These are phyloP conservation scores for Drosophila erecta DNA, from an alignment of 1,140 invertebrate genomes.

Conservation along the genomic window DNA sequence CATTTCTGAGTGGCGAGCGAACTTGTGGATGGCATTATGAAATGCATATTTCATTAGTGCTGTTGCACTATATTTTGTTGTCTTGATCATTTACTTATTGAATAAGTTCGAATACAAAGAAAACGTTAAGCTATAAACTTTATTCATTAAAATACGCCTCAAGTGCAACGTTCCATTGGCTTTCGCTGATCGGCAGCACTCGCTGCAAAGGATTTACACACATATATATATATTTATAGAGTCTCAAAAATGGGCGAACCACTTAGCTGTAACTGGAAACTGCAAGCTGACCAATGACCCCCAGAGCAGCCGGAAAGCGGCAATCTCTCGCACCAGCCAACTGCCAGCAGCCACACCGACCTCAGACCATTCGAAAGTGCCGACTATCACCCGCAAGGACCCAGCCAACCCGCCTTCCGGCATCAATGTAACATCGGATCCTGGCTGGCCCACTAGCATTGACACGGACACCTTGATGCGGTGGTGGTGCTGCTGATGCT, in stretches of 20 bases:
- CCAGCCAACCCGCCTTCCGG: background rate
- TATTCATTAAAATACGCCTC: background rate
- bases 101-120: too few species aligned
- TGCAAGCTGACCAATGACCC: slow-evolving; percentile 17
- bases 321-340: slow-evolving; percentile 6
- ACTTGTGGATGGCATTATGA: background rate
- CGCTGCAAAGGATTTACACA: background rate
- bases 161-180: slow-evolving; percentile 13
- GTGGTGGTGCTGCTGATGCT: background rate
- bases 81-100: background rate
- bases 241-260: slow-evolving; percentile 3
- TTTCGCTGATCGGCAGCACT: background rate
- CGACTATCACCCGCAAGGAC: background rate
- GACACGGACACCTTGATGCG: slow-evolving; percentile 43
- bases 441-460: slow-evolving; percentile 29
- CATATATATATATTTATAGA: background rate
- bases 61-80: background rate
- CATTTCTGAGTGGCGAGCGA: background rate
- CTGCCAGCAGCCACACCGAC: background rate
- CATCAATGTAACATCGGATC: slow-evolving; percentile 40
- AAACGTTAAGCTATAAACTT: background rate
- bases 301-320: background rate
- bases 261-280: slow-evolving; percentile 24
- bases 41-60: background rate
- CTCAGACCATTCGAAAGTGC: background rate